Conservation (phyloP, 1,140 invertebrate species). For the Drosophila ohnishii region DNA sequence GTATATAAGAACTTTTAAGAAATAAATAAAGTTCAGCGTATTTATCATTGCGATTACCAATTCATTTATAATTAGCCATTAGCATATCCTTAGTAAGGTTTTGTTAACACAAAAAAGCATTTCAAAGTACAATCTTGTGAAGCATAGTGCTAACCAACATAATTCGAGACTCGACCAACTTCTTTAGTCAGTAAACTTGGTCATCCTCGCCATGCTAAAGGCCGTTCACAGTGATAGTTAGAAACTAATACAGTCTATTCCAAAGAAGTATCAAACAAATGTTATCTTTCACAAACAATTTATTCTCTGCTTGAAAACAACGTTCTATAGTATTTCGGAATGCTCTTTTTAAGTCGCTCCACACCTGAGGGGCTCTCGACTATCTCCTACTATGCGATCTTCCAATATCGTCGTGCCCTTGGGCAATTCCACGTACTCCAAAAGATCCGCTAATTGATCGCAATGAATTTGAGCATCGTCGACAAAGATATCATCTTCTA, state of each 20-base stretch:
- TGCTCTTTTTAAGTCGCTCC: neutral
- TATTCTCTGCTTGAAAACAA: neutral
- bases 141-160: too few relatives aligned
- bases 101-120: too few relatives aligned
- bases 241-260: too few relatives aligned
- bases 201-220: too few relatives aligned
- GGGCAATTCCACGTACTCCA: conserved; percentile 18
- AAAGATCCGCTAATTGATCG: conserved; percentile 41
- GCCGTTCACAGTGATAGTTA: neutral
- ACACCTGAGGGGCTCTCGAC: conserved; percentile 12
- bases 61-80: neutral
- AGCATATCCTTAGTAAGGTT: too few relatives aligned
- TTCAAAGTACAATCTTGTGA: too few relatives aligned
- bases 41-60: neutral
- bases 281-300: neutral
- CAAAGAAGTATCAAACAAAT: neutral
- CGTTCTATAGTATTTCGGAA: too few relatives aligned
- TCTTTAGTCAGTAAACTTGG: too few relatives aligned
- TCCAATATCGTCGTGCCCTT: conserved; percentile 41
- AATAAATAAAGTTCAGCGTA: neutral
- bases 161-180: too few relatives aligned
- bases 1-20: neutral
- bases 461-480: conserved; percentile 41
- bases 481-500: conserved; percentile 39
- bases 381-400: conserved; percentile 18